Evolutionary conservation across 2,888 invertebrate genomes (phyloP), one percentile per base, ranked within the genome.

Genomic region (Lepetodrilus schrolli): DNA sequence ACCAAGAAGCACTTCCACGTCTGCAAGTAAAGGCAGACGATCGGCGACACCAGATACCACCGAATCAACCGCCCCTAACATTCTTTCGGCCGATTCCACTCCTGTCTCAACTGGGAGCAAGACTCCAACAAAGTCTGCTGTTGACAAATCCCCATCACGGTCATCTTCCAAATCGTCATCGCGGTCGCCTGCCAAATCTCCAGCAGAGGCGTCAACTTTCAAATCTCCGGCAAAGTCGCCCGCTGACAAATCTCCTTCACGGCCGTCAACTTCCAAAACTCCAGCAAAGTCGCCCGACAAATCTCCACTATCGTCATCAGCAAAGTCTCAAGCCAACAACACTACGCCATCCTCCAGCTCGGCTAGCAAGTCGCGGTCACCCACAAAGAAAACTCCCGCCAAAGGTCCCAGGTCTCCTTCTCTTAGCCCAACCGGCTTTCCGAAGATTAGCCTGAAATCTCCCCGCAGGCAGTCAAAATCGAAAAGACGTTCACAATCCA

Each of bases 241-340:
- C n/a, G 37, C 72, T 5, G 21, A 2, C 2, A 66, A 37, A 10
- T 66, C 66, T 30, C 65, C 65, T 34, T 7, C 65, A 34, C 17
- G 36, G 7, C 20, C 37, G 10, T 10, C 37, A 0, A 34, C 65
- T 36, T 17, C 38, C 0, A 74, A 66, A 37, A 49, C 70, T 21
- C 69, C 74, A 13, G 26, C 37, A n/a, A 51, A 48, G 5, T 48
- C 70, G 1, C 37, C 71, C 17, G 43, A 30, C 48, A 20, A 66
- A 23, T 49, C 75, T 34, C 43, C 70, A 49, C 38, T 66, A 26
- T 74, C 51, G 26, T 69, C 77, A 26, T 66, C 73, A 21, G 37
- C 21, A 51, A 66, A 23, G 30, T 66, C 73, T 23, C 51, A 66
- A 66, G 66, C 30, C n/a, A 17, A 50, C 48, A 58, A 49, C 38